A percentile compares a stretch with the other conserved stretches of the same genome.
These are phyloP conservation scores for Dryocosmus kuriphilus DNA, from an alignment of 2,888 invertebrate genomes.

Conservation along the genomic window DNA sequence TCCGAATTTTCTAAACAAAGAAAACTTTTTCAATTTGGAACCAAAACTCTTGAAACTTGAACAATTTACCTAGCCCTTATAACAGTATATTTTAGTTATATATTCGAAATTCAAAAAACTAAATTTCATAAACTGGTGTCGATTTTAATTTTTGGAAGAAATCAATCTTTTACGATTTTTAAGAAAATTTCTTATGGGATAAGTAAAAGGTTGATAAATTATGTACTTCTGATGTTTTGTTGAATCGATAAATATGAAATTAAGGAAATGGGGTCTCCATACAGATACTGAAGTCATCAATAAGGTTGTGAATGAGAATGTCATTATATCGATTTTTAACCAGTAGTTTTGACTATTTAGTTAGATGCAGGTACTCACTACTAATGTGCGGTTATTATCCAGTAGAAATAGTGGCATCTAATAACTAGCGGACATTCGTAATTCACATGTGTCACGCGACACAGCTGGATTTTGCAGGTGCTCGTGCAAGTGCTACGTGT, in stretches of 20 bases:
- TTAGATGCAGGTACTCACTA: not conserved
- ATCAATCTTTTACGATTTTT: not conserved
- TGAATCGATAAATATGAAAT: not conserved
- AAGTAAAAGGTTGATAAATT: not conserved
- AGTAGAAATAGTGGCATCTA: not conserved
- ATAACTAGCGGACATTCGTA: slow-evolving; percentile 16
- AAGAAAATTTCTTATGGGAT: not conserved
- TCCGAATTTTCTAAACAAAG: not conserved
- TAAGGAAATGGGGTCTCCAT: not conserved
- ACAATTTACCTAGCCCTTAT: not conserved
- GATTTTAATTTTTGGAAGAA: not conserved
- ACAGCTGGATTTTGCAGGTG: slow-evolving; percentile 33
- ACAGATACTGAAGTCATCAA: not conserved
- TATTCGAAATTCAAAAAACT: not conserved
- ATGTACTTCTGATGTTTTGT: not conserved
- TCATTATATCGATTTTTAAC: not conserved
- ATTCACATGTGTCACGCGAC: slow-evolving; percentile 34
- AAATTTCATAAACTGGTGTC: not conserved
- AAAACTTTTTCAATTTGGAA: not conserved
- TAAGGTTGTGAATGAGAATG: not conserved
- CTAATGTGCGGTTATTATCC: slow-evolving; percentile 13
- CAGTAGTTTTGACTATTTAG: slow-evolving; percentile 1
- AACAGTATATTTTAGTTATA: not conserved
- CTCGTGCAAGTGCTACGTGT: slow-evolving; percentile 3
- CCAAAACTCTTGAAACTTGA: not conserved